Evolutionary conservation across 2,797 vertebrate species (phyloP).

Genomic region (Coranthus polyacanthus): DNA sequence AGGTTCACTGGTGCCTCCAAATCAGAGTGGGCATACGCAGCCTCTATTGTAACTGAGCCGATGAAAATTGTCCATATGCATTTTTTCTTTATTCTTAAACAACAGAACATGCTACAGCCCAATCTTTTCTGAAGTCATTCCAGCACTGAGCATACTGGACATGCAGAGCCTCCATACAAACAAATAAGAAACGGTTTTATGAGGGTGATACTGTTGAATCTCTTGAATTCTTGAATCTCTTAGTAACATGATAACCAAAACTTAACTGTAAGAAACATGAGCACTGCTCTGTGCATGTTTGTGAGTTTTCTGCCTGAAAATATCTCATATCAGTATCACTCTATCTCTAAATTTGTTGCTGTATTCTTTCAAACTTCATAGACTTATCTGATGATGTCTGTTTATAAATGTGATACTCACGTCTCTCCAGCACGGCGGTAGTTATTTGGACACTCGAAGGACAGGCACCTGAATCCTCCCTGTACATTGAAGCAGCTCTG

Average conservation of each 20-base stretch:
- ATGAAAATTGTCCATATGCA: slow-evolving; percentile 32
- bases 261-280: not conserved
- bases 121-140: slow-evolving; percentile 42
- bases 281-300: not conserved
- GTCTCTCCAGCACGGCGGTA: slow-evolving; percentile 91
- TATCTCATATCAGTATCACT: too few relatives aligned
- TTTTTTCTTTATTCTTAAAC: slow-evolving; percentile 36
- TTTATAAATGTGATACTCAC: slow-evolving; percentile 87
- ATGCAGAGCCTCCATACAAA: slow-evolving; percentile 62
- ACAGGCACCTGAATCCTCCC: slow-evolving; percentile 92
- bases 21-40: slow-evolving; percentile 33
- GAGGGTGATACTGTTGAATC: slow-evolving; percentile 5
- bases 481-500: slow-evolving; percentile 98
- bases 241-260: not conserved
- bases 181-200: slow-evolving; percentile 10
- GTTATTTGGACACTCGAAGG: slow-evolving; percentile 91
- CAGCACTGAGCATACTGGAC: slow-evolving; percentile 56
- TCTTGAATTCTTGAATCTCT: not conserved
- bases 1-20: slow-evolving; percentile 33
- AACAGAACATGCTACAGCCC: slow-evolving; percentile 71
- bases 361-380: too few relatives aligned
- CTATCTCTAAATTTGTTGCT: not conserved
- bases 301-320: too few relatives aligned
- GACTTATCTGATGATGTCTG: not conserved
- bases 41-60: slow-evolving; percentile 24